Base-by-base conservation (phyloP, 2,113 vertebrate genomes). In the Centropus unirufus region DNA sequence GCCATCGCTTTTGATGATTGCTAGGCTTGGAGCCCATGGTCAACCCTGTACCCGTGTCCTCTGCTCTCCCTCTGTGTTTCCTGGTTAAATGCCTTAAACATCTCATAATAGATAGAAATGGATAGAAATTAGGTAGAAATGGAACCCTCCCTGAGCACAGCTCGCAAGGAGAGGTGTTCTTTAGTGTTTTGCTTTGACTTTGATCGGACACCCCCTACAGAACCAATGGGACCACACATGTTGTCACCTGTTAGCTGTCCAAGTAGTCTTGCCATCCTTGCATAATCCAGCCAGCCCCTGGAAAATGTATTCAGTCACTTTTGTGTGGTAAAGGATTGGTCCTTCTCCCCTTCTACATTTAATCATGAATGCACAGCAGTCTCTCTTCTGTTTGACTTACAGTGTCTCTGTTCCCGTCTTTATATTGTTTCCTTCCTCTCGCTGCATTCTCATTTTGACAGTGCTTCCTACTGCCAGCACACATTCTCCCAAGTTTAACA, bases 101-200 rank as follows among this genome's bases (percentile, higher is more conserved):
- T 36, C 15, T 82, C 54, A n/a, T 23, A 55, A 18, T 27, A 68
- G 36, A 19, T 36, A 36, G 36, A 36, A 9, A 36, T 36, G 36
- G 36, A 36, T 36, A 36, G 36, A 36, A 36, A 36, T 36, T 36
- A 36, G 21, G 3, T n/a, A 82, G 66, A 72, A 87, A 84, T 30
- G 8, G n/a, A 83, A 64, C 52, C 19, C 34, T 64, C 29, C 11
- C 2, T 4, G 46, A 91, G 42, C 55, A 67, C 17, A 59, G 34
- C 29, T 21, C 55, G 22, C 0, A 0, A 7, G 13, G 40, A 52
- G 46, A 47, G 39, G 58, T 10, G 14, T 62, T 16, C 22, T 44
- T n/a, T 40, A 1, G 0, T n/a, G 52, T 72, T 85, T 49, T 6
- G 5, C 30, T 90, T 75, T 29, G n/a, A 36, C 85, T 88, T 91